Evolutionary conservation across 2,888 invertebrate genomes (phyloP).

Genomic region (Agonopterix heracliana): DNA sequence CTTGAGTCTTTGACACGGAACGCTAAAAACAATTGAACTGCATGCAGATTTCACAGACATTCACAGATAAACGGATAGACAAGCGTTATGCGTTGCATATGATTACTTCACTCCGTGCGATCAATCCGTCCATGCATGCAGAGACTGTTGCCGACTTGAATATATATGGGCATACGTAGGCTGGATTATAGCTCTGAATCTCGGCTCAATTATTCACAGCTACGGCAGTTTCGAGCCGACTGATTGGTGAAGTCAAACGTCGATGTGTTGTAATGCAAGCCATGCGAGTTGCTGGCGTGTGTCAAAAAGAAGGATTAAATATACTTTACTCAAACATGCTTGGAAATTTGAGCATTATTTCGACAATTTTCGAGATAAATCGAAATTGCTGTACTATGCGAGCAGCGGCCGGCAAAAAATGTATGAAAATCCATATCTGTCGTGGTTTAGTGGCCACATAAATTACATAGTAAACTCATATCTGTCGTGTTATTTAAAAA

Average conservation of each 20-base stretch:
- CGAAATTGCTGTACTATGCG: no score
- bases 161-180: conserved; percentile 26
- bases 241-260: conserved; percentile 4
- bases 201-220: conserved; percentile 7
- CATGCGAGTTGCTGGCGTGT: neutral
- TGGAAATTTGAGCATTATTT: no score
- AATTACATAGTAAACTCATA: no score
- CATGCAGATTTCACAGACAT: no score
- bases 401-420: no score
- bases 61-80: conserved; percentile 1
- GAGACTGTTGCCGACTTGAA: conserved; percentile 16
- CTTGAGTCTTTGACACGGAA: no score
- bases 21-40: no score
- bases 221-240: conserved; percentile 6
- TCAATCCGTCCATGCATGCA: conserved; percentile 2
- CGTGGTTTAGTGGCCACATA: no score
- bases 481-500: no score
- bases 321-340: no score
- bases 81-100: neutral
- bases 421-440: no score
- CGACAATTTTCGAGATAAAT: no score
- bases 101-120: neutral
- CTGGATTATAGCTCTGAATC: conserved; percentile 20
- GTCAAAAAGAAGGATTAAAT: neutral
- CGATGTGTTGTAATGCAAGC: neutral